Conservation (phyloP, 2,797 vertebrate species). For the Sarcoramphus papa region DNA sequence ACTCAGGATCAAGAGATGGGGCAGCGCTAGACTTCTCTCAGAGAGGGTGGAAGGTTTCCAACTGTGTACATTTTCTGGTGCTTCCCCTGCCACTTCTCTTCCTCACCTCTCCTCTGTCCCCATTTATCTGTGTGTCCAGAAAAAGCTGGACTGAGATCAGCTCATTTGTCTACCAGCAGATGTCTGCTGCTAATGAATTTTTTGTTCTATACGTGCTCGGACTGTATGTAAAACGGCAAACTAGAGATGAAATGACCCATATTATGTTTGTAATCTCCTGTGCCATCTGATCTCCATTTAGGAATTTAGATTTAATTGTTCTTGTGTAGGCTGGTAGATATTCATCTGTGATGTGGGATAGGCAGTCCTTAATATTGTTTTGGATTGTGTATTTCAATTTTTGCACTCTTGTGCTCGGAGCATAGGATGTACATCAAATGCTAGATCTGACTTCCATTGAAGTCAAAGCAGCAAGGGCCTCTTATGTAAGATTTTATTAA, state of each 20-base stretch:
- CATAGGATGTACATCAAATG: neutral
- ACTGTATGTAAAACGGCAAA: neutral
- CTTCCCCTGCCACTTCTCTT: neutral
- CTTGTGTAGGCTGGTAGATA: conserved; percentile 31
- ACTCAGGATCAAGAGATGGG: neutral
- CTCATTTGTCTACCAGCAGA: neutral
- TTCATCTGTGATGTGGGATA: neutral
- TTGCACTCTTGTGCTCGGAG: neutral
- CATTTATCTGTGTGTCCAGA: neutral
- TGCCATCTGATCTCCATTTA: neutral
- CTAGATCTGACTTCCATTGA: neutral
- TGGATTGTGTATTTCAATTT: neutral
- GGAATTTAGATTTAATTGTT: conserved; percentile 30
- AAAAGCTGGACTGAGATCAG: neutral
- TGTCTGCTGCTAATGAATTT: neutral
- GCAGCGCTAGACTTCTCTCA: neutral
- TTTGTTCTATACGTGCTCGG: neutral
- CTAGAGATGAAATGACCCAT: neutral
- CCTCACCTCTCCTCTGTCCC: neutral
- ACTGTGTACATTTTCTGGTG: neutral
- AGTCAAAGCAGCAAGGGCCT: neutral
- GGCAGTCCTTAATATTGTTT: neutral
- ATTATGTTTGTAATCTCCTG: neutral
- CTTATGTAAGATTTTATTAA: neutral
- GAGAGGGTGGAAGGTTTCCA: neutral